Evolutionary conservation across 2,888 invertebrate genomes (phyloP), one percentile per base, ranked within the genome.

Genomic region (Iphiclides podalirius): DNA sequence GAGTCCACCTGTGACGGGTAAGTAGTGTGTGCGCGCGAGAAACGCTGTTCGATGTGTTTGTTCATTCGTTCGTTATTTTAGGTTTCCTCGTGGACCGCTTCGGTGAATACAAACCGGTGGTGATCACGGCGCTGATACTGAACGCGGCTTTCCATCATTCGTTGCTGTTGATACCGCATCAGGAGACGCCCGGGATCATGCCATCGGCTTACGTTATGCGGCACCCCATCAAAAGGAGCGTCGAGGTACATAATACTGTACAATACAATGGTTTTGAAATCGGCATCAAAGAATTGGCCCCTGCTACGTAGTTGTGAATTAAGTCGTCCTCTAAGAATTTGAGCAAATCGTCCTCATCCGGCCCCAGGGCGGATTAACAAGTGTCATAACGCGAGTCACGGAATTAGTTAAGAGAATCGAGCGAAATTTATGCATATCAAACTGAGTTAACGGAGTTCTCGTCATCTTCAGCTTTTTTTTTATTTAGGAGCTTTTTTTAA

Each of bases 11-110:
- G 90, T 96, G 41, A 94, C 96, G 74, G 94, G 93, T 93, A 86
- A 90, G 86, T 77, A n/a, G 39, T 33, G 38, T 16, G 31, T 49
- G 43, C 14, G 13, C 12, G 15, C 6, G 35, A 43, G n/a, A 12
- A 17, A 42, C 17, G 34, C 58, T 43, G 55, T 37, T 38, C 45
- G 12, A 55, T 8, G n/a, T 31, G 11, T 1, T 11, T 31, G 12
- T 31, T 43, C 12, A 15, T 28, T 23, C 31, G 11, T 51, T 38
- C 54, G 53, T 55, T 66, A 37, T 86, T 90, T 54, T 81, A 93
- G 95, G 95, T 56, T 94, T 94, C 72, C 84, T 96, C 58, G 96
- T 96, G 52, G 96, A 97, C 79, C 95, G 94, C 79, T 94, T 95
- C 67, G 95, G 95, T 44, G 93, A 94, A 72, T 96, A 96, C 81